These are phyloP conservation scores for Monomorium pharaonis DNA, from an alignment of 1,140 invertebrate species.

Conservation along the genomic window DNA sequence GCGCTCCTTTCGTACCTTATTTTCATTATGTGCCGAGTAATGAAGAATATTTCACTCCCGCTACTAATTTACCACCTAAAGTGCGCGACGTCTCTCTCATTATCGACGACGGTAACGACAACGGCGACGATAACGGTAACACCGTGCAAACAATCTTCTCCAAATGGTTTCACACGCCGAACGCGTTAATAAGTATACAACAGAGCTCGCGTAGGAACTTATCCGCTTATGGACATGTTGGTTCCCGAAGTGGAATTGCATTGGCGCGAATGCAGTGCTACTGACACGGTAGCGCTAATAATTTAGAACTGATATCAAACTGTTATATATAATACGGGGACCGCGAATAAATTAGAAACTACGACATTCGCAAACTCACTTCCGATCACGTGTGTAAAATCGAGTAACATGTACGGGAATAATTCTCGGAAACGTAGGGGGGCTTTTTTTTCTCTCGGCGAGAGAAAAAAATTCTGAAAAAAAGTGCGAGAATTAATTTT, in stretches of 20 bases:
- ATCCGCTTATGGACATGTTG: conserved; percentile 14
- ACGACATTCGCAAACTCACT: not conserved
- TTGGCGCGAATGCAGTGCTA: conserved; percentile 9
- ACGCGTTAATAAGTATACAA: conserved; percentile 35
- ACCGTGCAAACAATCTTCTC: conserved; percentile 18
- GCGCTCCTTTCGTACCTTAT: conserved; percentile 1
- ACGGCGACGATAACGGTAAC: not conserved
- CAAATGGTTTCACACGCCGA: conserved; percentile 25
- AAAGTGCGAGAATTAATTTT: not conserved
- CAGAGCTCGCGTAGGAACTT: conserved; percentile 22
- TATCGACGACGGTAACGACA: not conserved
- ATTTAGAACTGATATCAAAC: conserved; percentile 5
- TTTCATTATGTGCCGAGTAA: conserved; percentile 10
- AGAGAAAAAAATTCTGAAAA: not conserved
- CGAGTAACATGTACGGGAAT: not conserved
- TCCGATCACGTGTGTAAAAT: conserved; percentile 1
- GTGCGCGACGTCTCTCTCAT: not conserved
- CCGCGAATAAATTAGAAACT: conserved; percentile 35
- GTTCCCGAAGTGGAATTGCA: conserved; percentile 25
- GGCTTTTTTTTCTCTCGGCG: no score
- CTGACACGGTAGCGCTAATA: conserved; percentile 1
- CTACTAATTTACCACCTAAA: conserved; percentile 35
- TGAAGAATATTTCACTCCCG: conserved; percentile 52
- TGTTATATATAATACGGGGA: not conserved
- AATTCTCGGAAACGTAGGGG: not conserved